Conservation (phyloP, 2,888 invertebrate genomes). For the Caenorhabditis auriculariae region DNA sequence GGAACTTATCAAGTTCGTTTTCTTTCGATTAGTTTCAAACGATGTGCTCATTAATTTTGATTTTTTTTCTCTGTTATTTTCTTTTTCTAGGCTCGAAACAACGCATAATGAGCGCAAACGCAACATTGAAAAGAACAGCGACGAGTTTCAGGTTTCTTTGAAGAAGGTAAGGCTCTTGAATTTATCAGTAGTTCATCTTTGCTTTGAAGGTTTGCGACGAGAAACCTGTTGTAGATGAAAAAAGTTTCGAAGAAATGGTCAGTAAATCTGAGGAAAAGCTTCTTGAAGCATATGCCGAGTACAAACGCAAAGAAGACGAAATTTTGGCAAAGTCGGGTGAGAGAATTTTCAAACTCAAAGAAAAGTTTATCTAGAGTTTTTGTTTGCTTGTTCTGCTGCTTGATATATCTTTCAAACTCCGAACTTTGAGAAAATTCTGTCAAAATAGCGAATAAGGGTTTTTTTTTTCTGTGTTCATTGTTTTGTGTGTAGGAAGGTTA, state of each 20-base stretch:
- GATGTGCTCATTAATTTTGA: neutral
- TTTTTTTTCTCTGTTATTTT: neutral
- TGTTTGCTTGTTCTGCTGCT: no score
- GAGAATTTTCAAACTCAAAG: neutral
- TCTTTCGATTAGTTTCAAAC: neutral
- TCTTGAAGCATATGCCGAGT: constrained; percentile 44
- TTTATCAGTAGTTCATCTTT: neutral
- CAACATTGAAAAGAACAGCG: constrained; percentile 45
- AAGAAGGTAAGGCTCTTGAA: constrained; percentile 22
- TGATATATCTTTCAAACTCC: no score
- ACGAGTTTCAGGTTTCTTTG: constrained; percentile 41
- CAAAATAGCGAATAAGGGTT: no score
- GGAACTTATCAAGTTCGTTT: constrained; percentile 24
- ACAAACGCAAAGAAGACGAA: constrained; percentile 42
- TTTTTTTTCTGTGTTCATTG: neutral
- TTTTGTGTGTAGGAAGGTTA: no score
- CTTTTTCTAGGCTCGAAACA: constrained; percentile 8
- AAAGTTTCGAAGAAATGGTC: constrained; percentile 48
- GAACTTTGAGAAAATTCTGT: no score
- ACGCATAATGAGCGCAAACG: constrained; percentile 55
- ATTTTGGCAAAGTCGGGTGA: constrained; percentile 28
- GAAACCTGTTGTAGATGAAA: constrained; percentile 49
- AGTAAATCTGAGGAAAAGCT: constrained; percentile 51
- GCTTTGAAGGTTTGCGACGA: constrained; percentile 44
- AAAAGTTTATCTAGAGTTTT: neutral